Percentiles rank a stretch among this genome's conserved stretches.
Conservation (phyloP, 2,797 vertebrate species). For the Syndactyla subalaris region DNA sequence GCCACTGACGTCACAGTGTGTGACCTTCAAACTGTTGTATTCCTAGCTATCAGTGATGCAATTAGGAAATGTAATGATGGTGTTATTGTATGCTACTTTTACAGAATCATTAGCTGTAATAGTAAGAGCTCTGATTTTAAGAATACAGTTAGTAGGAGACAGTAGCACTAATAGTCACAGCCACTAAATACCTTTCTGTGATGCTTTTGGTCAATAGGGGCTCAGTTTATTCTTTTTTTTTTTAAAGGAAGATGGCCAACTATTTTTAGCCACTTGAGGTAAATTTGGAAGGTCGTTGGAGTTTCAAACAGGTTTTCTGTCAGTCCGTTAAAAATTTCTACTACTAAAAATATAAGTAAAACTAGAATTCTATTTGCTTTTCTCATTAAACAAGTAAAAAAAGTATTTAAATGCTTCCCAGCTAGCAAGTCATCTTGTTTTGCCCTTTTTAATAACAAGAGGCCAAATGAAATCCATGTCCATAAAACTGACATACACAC, state of each 20-base stretch:
- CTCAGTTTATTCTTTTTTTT: not conserved
- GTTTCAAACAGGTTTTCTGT: not conserved
- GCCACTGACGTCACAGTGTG: not conserved
- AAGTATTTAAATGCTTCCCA: not conserved
- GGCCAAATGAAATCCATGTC: not conserved
- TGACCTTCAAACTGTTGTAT: constrained; percentile 18
- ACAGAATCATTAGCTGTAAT: not conserved
- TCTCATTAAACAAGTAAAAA: not conserved
- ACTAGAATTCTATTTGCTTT: not conserved
- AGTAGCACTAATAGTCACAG: not conserved
- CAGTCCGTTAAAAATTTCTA: not conserved
- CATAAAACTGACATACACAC: not conserved
- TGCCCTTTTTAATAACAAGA: not conserved
- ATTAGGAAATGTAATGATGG: not conserved
- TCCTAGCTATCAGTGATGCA: not conserved
- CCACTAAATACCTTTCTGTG: not conserved
- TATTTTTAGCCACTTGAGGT: not conserved
- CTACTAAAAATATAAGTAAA: not conserved
- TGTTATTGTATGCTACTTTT: not conserved
- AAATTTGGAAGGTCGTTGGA: not conserved
- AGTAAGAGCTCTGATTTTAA: not conserved
- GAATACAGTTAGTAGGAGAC: not conserved
- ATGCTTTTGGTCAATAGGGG: not conserved
- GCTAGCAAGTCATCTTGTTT: not conserved
- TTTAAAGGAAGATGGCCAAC: not conserved